Evolutionary conservation across 2,888 invertebrate species (phyloP).

Genomic region (Lasioglossum lativentre): DNA sequence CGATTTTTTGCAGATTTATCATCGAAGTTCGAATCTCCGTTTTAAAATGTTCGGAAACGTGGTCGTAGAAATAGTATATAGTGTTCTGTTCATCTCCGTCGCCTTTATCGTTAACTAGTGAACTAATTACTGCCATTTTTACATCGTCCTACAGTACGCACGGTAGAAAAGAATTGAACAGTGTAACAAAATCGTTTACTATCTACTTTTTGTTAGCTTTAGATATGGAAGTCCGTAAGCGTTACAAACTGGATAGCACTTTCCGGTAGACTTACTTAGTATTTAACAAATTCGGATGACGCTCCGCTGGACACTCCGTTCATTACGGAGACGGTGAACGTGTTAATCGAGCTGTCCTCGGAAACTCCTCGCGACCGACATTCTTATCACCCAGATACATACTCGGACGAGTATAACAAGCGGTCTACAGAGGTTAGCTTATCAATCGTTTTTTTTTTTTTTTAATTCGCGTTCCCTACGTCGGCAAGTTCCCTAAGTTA

Average conservation of each 20-base stretch:
- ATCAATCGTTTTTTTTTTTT: neutral
- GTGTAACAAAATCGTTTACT: neutral
- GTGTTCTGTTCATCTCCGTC: neutral
- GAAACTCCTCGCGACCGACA: constrained; percentile 11
- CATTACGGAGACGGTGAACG: constrained; percentile 11
- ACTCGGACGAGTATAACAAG: constrained; percentile 26
- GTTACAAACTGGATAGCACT: neutral
- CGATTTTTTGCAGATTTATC: neutral
- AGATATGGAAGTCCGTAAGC: neutral
- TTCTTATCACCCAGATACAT: constrained; percentile 5
- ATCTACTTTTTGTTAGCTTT: neutral
- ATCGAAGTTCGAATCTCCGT: neutral
- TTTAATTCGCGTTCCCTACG: neutral
- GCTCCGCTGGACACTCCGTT: neutral
- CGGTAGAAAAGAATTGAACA: neutral
- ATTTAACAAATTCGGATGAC: neutral
- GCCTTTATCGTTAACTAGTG: neutral
- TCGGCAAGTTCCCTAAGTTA: constrained; percentile 7
- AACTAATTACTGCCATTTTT: neutral
- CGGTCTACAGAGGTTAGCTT: constrained; percentile 24
- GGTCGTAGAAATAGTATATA: neutral
- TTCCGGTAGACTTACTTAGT: neutral
- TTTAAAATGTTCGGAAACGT: neutral
- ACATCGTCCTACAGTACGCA: neutral
- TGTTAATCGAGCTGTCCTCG: constrained; percentile 10